Percentiles rank a stretch among this genome's conserved stretches.
Evolutionary conservation across 2,888 invertebrate genomes (phyloP).

Genomic region (Habrosyne pyritoides): DNA sequence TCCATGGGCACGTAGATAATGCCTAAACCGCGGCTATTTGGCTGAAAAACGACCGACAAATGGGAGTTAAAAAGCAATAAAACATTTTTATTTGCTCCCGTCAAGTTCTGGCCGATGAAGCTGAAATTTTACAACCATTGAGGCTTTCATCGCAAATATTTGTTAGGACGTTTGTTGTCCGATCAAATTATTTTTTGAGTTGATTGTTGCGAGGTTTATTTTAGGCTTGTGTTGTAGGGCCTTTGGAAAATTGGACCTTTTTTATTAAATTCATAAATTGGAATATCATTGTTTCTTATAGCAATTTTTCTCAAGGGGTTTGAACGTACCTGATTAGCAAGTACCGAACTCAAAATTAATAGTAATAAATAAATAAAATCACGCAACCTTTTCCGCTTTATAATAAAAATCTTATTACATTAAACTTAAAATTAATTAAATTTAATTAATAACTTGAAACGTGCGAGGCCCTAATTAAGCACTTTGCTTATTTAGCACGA

Average conservation of each 20-base stretch:
- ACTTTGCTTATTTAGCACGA: too few relatives aligned
- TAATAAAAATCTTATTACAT: too few relatives aligned
- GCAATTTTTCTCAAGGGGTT: too few relatives aligned
- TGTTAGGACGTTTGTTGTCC: conserved; percentile 42
- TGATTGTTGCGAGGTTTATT: conserved; percentile 32
- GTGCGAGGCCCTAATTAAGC: too few relatives aligned
- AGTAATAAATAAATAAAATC: too few relatives aligned
- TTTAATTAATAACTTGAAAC: too few relatives aligned
- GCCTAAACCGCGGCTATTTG: conserved; percentile 38
- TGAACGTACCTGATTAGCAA: too few relatives aligned
- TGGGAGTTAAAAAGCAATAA: conserved; percentile 51
- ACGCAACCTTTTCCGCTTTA: too few relatives aligned
- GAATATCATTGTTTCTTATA: too few relatives aligned
- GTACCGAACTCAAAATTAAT: too few relatives aligned
- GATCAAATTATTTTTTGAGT: conserved; percentile 50
- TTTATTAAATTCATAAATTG: background rate
- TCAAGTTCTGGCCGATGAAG: conserved; percentile 53
- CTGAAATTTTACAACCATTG: conserved; percentile 55
- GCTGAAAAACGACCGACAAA: conserved; percentile 41
- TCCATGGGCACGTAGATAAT: conserved; percentile 35
- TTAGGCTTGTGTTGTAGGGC: conserved; percentile 13
- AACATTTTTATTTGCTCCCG: conserved; percentile 58
- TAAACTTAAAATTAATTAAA: too few relatives aligned
- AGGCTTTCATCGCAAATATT: conserved; percentile 57
- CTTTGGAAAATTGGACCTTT: background rate